These are phyloP conservation scores for Ctenosaura bakeri DNA, from an alignment of 2,797 vertebrate genomes.

Conservation along the genomic window DNA sequence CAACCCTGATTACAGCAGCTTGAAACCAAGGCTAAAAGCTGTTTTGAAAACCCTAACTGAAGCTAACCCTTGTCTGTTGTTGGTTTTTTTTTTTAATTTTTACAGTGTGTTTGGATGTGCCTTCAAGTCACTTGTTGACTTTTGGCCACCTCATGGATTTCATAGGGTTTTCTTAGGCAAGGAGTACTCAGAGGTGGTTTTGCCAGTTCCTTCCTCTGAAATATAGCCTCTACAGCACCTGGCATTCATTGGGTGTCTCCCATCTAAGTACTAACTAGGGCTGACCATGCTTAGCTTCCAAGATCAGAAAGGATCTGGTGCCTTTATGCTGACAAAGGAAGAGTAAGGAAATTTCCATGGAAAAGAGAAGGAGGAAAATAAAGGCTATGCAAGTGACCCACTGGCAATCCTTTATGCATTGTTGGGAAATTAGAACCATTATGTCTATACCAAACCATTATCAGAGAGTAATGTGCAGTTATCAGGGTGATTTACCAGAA, in stretches of 20 bases:
- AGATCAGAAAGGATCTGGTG: not conserved
- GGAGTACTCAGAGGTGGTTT: no score
- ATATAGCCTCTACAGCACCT: no score
- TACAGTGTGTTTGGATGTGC: not conserved
- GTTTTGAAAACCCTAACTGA: not conserved
- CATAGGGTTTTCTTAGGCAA: no score
- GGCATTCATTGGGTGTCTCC: no score
- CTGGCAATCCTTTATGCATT: not conserved
- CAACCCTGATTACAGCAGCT: not conserved
- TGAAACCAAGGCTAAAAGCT: not conserved
- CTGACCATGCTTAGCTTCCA: no score
- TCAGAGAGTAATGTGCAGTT: not conserved
- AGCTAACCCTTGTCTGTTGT: not conserved
- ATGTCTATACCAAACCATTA: not conserved
- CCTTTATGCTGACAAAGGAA: not conserved
- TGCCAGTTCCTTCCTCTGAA: no score
- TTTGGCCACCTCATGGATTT: no score
- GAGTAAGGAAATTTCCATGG: not conserved
- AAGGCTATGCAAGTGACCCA: not conserved
- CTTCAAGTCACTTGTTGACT: no score
- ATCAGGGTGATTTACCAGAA: conserved; percentile 10
- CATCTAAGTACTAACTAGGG: no score
- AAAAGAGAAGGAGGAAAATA: not conserved
- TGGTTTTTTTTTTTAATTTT: no score
- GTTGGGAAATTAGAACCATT: not conserved